phyloP scores from a whole-genome alignment of 1,140 invertebrate genomes.

The Caenorhabditis inopinata region DNA sequence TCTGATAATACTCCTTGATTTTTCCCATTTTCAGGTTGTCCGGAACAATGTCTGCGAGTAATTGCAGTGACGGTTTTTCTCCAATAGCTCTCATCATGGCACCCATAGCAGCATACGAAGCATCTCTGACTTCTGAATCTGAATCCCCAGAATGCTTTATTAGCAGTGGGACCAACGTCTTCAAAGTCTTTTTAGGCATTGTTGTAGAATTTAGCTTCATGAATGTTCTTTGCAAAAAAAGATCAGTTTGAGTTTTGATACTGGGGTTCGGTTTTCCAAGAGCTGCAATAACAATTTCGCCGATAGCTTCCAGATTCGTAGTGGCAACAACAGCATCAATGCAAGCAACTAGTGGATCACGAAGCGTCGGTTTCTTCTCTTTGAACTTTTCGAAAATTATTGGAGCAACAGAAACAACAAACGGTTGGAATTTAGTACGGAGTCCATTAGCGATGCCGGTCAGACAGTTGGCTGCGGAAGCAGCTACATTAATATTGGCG shows the following conservation, averaged over 20 bases:
- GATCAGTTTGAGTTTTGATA: constrained; percentile 85
- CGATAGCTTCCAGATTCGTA: constrained; percentile 79
- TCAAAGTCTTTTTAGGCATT: constrained; percentile 88
- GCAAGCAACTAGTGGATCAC: constrained; percentile 74
- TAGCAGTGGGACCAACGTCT: constrained; percentile 78
- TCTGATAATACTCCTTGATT: constrained; percentile 83
- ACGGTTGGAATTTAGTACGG: constrained; percentile 82
- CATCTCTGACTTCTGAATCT: constrained; percentile 68
- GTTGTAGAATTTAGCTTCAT: constrained; percentile 77
- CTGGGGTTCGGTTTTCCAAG: constrained; percentile 89
- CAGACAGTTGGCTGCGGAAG: constrained; percentile 81
- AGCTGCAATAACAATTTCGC: constrained; percentile 80
- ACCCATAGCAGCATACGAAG: constrained; percentile 79
- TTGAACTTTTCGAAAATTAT: constrained; percentile 85
- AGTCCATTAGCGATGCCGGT: constrained; percentile 81
- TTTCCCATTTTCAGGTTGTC: constrained; percentile 84
- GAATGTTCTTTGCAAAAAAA: constrained; percentile 83
- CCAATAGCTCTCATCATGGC: constrained; percentile 88
- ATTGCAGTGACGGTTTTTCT: constrained; percentile 83
- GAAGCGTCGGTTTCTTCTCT: constrained; percentile 85
- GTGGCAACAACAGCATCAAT: constrained; percentile 79
- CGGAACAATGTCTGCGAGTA: constrained; percentile 80
- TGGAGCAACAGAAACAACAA: background rate
- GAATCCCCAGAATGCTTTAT: constrained; percentile 71
- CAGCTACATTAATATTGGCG: constrained; percentile 88